phyloP scores from a whole-genome alignment of 2,888 invertebrate species.

The Boloria selene region DNA sequence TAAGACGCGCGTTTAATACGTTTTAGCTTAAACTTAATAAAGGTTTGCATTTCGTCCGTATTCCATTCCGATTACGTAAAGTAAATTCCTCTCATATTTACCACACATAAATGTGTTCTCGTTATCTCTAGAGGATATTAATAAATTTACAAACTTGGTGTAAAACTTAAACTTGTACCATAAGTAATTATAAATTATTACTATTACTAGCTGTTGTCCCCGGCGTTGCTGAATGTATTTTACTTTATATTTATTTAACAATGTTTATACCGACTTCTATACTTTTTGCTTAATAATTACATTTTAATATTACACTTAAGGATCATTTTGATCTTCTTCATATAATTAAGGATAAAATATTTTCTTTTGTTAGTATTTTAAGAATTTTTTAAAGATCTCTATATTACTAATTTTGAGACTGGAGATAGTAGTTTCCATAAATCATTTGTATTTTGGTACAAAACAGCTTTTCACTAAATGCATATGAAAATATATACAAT shows the following conservation, averaged over 20 bases:
- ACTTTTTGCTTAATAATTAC: too few relatives aligned
- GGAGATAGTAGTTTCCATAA: too few relatives aligned
- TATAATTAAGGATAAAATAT: too few relatives aligned
- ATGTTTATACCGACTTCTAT: too few relatives aligned
- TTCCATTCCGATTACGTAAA: slow-evolving; percentile 27
- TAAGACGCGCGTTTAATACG: slow-evolving; percentile 17
- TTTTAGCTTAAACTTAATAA: slow-evolving; percentile 24
- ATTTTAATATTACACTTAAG: too few relatives aligned
- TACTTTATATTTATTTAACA: neutral
- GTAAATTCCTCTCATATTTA: slow-evolving; percentile 29
- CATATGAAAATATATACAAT: too few relatives aligned
- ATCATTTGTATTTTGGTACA: too few relatives aligned
- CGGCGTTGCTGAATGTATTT: neutral
- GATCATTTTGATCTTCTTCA: too few relatives aligned
- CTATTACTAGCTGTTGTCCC: neutral
- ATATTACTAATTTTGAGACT: too few relatives aligned
- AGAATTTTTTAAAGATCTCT: too few relatives aligned
- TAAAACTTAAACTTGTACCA: neutral
- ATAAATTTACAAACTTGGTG: slow-evolving; percentile 1
- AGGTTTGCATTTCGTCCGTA: slow-evolving; percentile 28
- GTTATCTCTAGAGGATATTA: slow-evolving; percentile 18
- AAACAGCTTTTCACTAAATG: too few relatives aligned
- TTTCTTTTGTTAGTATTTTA: too few relatives aligned
- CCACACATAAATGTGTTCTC: slow-evolving; percentile 18
- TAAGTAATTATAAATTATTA: neutral